Evolutionary conservation across 1,140 invertebrate genomes (phyloP), one percentile per base, ranked within the genome.

Genomic region (Cheumatopsyche charites): DNA sequence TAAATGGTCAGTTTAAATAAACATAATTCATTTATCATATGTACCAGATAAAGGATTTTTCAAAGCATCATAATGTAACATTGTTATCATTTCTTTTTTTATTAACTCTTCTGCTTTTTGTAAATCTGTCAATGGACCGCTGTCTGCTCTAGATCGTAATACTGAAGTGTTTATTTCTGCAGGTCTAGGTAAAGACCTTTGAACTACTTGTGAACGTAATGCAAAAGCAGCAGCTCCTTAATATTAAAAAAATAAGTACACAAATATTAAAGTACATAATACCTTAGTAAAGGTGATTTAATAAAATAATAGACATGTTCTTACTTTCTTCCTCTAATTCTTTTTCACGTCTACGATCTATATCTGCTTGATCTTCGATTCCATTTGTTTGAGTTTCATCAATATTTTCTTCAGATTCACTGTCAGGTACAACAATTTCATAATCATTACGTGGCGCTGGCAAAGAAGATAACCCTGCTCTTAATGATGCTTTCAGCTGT

Each of bases 21-120:
- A 36, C 3, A 23, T 62, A 17, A 23, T 21, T n/a, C n/a, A n/a
- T n/a, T n/a, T n/a, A n/a, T 21, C 21, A 69, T 25, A 42, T 43
- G 26, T 82, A 19, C 77, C 79, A 6, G 80, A 78, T n/a, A 86
- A 71, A 0, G 89, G 90, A 82, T 91, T 90, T 70, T 90, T 86
- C 13, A 92, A 72, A 26, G 91, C 88, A 84, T 99, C 97, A 80
- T 94, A 94, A 77, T 97, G 91, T 45, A 98, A 81, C 95, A 98
- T 98, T 5, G 91, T 91, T 25, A 98, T 87, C 95, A 99, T 99
- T 85, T 99, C 98, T 71, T 90, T 87, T 84, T 99, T 99, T 61
- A 99, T 97, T 25, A 99, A 79, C 84, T 99, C 96, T 84, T 99
- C 97, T 19, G 97, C 96, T 87, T 94, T 94, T 81, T 96, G 94